Percentiles rank a stretch among this genome's conserved stretches.
Conservation (phyloP, 2,888 invertebrate genomes). For the Dermolepida albohirtum region DNA sequence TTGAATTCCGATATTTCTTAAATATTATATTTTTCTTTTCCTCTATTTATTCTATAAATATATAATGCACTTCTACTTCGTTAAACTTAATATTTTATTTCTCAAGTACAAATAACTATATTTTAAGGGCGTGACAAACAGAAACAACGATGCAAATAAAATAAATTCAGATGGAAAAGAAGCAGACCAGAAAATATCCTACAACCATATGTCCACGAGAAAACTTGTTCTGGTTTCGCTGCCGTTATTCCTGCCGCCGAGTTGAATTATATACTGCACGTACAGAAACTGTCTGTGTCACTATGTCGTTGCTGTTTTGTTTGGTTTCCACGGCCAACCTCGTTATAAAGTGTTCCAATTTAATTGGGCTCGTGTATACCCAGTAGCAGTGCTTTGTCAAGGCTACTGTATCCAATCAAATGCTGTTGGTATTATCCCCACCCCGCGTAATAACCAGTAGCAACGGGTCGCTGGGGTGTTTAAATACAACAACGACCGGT, state of each 20-base stretch:
- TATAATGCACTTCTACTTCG: no score
- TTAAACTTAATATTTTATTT: no score
- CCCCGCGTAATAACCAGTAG: constrained; percentile 50
- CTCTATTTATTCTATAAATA: no score
- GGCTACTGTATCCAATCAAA: constrained; percentile 48
- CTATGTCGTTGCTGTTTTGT: constrained; percentile 16
- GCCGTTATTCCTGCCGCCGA: not conserved
- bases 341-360: constrained; percentile 40
- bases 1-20: no score
- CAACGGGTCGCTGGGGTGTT: constrained; percentile 51
- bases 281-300: not conserved
- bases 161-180: not conserved
- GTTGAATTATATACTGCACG: constrained; percentile 6
- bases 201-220: constrained; percentile 19
- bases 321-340: constrained; percentile 21
- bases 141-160: not conserved
- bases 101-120: no score
- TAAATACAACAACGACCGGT: constrained; percentile 48
- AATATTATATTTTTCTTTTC: no score
- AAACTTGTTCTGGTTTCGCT: constrained; percentile 15
- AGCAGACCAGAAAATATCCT: not conserved
- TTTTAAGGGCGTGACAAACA: no score
- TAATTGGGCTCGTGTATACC: constrained; percentile 45
- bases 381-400: constrained; percentile 46
- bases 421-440: constrained; percentile 49